Conservation (phyloP, 2,888 invertebrate species). For the Drosophila meridiana region DNA sequence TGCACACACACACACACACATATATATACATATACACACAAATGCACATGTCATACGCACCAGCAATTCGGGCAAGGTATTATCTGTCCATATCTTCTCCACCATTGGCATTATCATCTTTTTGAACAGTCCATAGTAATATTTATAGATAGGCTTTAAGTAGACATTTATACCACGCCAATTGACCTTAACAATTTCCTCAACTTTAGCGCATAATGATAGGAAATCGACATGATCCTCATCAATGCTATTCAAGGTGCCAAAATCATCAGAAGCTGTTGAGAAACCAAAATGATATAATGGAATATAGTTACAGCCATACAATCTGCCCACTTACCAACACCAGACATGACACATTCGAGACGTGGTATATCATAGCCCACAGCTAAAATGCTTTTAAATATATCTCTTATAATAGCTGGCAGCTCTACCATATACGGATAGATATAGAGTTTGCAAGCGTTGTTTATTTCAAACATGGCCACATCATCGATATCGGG, state of each 20-base stretch:
- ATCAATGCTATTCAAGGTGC: slow-evolving; percentile 78
- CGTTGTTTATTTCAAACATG: slow-evolving; percentile 79
- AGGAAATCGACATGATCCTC: slow-evolving; percentile 83
- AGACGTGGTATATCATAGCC: slow-evolving; percentile 84
- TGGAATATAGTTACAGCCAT: neutral
- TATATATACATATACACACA: neutral
- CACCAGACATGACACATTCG: slow-evolving; percentile 84
- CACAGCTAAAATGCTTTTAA: slow-evolving; percentile 82
- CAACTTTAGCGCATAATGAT: slow-evolving; percentile 80
- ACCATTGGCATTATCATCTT: slow-evolving; percentile 81
- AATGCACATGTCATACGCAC: slow-evolving; percentile 63
- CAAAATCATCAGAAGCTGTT: slow-evolving; percentile 73
- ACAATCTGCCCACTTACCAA: slow-evolving; percentile 57
- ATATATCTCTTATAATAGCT: slow-evolving; percentile 80
- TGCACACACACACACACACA: slow-evolving; percentile 10
- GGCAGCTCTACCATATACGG: slow-evolving; percentile 84
- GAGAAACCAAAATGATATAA: neutral
- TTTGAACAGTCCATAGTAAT: slow-evolving; percentile 82
- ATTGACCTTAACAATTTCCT: slow-evolving; percentile 80
- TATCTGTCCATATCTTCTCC: slow-evolving; percentile 83
- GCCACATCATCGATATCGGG: slow-evolving; percentile 72
- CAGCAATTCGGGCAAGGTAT: slow-evolving; percentile 80
- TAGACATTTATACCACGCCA: slow-evolving; percentile 83
- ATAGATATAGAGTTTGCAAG: slow-evolving; percentile 82
- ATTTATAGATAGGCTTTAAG: slow-evolving; percentile 84